Conservation (phyloP, 2,113 vertebrate genomes). For the Neopipo cinnamomea region DNA sequence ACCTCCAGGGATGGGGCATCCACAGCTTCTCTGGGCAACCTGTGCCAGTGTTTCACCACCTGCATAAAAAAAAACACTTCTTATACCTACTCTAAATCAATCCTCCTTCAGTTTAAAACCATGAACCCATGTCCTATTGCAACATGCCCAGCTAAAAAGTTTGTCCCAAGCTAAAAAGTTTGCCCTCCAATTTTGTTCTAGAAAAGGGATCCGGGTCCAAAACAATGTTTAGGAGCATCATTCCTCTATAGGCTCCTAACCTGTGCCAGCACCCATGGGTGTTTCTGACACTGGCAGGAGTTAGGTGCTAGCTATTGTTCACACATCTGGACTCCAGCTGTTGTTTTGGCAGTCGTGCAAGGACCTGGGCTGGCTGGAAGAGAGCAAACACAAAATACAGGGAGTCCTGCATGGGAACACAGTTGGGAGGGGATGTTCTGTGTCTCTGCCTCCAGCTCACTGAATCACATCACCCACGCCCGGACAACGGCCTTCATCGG, state of each 20-base stretch:
- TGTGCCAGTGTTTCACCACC: background rate
- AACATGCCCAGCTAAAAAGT: background rate
- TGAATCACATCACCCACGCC: background rate
- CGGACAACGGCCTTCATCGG: background rate
- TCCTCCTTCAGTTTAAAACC: background rate
- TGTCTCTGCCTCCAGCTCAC: background rate
- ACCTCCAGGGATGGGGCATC: background rate
- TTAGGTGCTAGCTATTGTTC: background rate
- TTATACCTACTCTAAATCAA: background rate
- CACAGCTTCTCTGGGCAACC: background rate
- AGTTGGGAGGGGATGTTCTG: background rate
- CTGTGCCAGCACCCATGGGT: background rate
- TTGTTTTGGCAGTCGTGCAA: background rate
- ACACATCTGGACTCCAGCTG: background rate
- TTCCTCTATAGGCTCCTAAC: background rate
- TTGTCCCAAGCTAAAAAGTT: background rate
- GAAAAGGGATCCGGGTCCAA: background rate
- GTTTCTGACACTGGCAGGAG: background rate
- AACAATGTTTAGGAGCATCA: background rate
- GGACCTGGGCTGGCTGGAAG: background rate
- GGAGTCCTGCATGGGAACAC: background rate
- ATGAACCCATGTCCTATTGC: background rate
- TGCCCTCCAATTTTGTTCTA: background rate
- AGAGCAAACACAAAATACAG: background rate
- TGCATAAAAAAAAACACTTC: background rate